Conservation (phyloP, 2,888 invertebrate species). For the Dolichomitus sp. region DNA sequence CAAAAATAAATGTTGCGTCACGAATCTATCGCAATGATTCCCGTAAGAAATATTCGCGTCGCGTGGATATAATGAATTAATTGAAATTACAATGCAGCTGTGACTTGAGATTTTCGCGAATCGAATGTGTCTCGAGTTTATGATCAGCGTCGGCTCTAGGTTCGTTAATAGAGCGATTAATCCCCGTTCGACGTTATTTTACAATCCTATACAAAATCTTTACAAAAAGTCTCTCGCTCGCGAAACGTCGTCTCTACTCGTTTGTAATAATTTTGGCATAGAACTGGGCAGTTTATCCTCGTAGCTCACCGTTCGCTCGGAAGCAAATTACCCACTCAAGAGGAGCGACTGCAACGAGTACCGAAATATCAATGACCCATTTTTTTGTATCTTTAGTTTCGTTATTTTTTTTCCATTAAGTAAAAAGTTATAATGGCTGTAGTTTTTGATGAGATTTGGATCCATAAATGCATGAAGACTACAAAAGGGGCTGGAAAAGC, state of each 20-base stretch:
- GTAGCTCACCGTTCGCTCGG: background rate
- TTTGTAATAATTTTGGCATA: slow-evolving; percentile 8
- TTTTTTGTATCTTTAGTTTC: slow-evolving; percentile 6
- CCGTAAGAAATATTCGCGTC: background rate
- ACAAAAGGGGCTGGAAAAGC: background rate
- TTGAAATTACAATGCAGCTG: slow-evolving; percentile 2
- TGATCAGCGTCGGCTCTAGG: background rate
- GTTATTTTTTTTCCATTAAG: background rate
- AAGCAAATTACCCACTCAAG: background rate
- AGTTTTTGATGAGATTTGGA: no score
- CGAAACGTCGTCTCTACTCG: background rate
- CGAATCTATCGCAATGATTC: background rate
- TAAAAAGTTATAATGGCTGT: background rate
- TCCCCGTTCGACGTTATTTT: slow-evolving; percentile 21
- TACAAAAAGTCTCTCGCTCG: slow-evolving; percentile 19
- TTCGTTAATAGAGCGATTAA: background rate
- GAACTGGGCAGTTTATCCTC: slow-evolving; percentile 17
- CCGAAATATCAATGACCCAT: background rate
- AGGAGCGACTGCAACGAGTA: background rate
- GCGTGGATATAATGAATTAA: background rate
- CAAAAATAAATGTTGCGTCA: slow-evolving; percentile 5
- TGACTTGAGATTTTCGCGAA: background rate
- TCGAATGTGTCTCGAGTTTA: background rate
- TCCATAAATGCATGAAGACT: background rate
- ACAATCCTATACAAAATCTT: slow-evolving; percentile 22